Base-by-base conservation (phyloP, 2,888 invertebrate genomes). In the Dicyrtoma fusca region DNA sequence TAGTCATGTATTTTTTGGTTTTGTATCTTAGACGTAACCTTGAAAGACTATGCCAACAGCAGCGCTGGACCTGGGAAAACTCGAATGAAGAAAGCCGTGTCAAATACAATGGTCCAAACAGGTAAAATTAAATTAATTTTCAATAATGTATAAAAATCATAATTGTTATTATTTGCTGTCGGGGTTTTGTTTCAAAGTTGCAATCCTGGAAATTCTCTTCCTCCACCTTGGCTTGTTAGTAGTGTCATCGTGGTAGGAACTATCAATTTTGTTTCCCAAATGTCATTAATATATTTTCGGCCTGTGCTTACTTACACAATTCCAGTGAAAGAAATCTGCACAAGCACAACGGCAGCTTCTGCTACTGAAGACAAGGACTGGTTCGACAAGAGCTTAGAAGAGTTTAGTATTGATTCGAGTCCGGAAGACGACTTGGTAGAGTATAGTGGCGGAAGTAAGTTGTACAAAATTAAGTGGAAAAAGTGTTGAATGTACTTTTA, bases 331-430 rank as follows among this genome's bases (percentile, higher is more conserved):
- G 71, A 71, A 26, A 45, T 64, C n/a, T 53, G 53, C 21, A 53
- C 53, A 1, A 53, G 53, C 57, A 57, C 11, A 10, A 1, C 57
- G 13, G 3, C 66, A 26, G 49, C 45, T 13, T 57, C n/a, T n/a
- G 34, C 51, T 13, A 47, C 25, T n/a, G 71, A 71, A 21, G 66
- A 72, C 19, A 71, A 71, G 25, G 72, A 72, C 61, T 87, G 87
- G 87, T 86, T 86, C 81, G 87, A 87, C 74, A 86, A 82, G 77
- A 82, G 86, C 78, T 81, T 84, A n/a, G 84, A 84, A 73, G 85
- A 86, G 42, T 85, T 84, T 81, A 84, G 85, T 71, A 82, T 82
- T 65, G 83, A 84, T 71, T 83, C 83, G 74, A 81, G 82, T 69
- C 81, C 82, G 75, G 82, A 84, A 13, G 82, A 83, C 75, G 81